Percentiles rank a stretch among this genome's conserved stretches.
Evolutionary conservation across 2,888 invertebrate species (phyloP).

Genomic region (Thysanoteuthis rhombus): DNA sequence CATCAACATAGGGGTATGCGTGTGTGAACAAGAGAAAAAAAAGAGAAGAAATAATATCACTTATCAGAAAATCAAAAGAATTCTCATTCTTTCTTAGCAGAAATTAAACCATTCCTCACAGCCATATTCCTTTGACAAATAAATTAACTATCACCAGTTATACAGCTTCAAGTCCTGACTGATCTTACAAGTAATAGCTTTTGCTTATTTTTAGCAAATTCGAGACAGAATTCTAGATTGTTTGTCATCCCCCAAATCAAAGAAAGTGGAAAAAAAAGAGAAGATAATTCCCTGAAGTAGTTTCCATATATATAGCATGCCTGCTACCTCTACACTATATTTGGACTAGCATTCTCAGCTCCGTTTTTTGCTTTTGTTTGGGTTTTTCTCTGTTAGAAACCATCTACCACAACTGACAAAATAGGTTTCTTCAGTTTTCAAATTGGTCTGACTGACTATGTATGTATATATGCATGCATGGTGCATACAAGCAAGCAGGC

Average conservation of each 20-base stretch:
- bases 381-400: too few relatives aligned
- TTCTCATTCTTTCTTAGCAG: neutral
- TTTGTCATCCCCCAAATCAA: neutral
- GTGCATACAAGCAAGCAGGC: too few relatives aligned
- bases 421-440: too few relatives aligned
- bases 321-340: neutral
- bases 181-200: neutral
- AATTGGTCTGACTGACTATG: too few relatives aligned
- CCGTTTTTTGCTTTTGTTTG: too few relatives aligned
- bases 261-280: neutral
- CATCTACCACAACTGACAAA: too few relatives aligned
- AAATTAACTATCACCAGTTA: slow-evolving; percentile 12
- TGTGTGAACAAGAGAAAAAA: neutral
- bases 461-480: too few relatives aligned
- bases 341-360: neutral
- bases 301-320: neutral
- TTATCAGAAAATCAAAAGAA: neutral
- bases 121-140: neutral
- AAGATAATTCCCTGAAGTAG: neutral
- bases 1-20: neutral
- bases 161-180: neutral
- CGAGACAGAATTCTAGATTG: neutral
- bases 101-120: slow-evolving; percentile 12
- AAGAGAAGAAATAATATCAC: neutral
- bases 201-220: neutral